These are phyloP conservation scores for Hirtodrosophila trivittata DNA, from an alignment of 2,888 invertebrate species.

Conservation along the genomic window DNA sequence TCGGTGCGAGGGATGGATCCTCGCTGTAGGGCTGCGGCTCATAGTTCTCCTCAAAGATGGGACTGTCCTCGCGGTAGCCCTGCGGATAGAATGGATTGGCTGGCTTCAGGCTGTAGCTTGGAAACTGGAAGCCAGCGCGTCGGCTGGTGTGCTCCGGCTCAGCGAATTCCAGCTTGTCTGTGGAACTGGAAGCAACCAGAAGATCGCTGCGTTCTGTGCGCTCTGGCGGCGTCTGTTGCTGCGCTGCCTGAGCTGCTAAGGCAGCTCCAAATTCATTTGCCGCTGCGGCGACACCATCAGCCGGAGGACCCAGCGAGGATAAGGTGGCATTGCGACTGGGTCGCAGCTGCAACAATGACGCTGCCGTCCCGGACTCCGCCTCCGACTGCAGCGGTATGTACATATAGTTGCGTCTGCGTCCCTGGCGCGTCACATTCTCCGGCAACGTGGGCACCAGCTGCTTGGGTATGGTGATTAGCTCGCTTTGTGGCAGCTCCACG, in stretches of 20 bases:
- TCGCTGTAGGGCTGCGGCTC: constrained; percentile 80
- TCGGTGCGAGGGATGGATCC: constrained; percentile 52
- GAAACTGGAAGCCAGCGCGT: constrained; percentile 83
- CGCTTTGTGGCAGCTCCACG: constrained; percentile 69
- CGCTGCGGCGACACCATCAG: constrained; percentile 68
- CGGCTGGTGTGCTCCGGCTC: constrained; percentile 81
- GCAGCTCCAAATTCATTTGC: constrained; percentile 74
- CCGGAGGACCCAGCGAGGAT: constrained; percentile 77
- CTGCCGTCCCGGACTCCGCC: constrained; percentile 33
- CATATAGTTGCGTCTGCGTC: constrained; percentile 78
- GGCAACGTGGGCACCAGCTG: constrained; percentile 74
- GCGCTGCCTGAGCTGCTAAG: constrained; percentile 39
- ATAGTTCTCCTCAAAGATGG: constrained; percentile 79
- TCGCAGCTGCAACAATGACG: constrained; percentile 61
- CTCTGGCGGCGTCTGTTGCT: constrained; percentile 43
- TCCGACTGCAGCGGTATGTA: constrained; percentile 80
- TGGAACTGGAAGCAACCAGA: constrained; percentile 51
- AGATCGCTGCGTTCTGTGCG: constrained; percentile 79
- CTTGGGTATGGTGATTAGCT: constrained; percentile 79
- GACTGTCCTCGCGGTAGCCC: constrained; percentile 83
- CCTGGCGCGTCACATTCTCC: constrained; percentile 74
- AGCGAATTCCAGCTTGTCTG: constrained; percentile 63
- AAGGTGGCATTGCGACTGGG: constrained; percentile 77
- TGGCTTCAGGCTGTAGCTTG: constrained; percentile 81
- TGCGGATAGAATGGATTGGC: constrained; percentile 83